A percentile compares a stretch with the other conserved stretches of the same genome.
These are phyloP conservation scores for Spodoptera picta DNA, from an alignment of 2,888 invertebrate species.

Conservation along the genomic window DNA sequence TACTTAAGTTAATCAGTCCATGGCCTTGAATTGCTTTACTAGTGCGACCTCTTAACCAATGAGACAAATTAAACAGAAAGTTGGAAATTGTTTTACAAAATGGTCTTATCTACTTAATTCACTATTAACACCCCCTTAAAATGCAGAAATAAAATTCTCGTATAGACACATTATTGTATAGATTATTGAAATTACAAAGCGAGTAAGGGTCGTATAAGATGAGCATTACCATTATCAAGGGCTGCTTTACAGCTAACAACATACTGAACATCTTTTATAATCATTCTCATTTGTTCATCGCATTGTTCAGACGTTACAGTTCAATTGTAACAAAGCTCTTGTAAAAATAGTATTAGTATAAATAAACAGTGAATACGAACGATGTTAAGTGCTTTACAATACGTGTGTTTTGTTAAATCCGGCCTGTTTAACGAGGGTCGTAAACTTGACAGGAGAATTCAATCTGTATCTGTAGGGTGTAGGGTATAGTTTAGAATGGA, in stretches of 20 bases:
- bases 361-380: conserved; percentile 78
- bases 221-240: conserved; percentile 35
- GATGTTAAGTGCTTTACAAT: conserved; percentile 82
- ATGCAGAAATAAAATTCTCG: too few species aligned
- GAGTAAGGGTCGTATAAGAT: conserved; percentile 17
- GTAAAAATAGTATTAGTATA: conserved; percentile 83
- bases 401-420: conserved; percentile 70
- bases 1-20: too few species aligned
- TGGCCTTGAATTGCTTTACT: too few species aligned
- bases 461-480: not conserved
- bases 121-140: not conserved
- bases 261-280: conserved; percentile 41
- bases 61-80: too few species aligned
- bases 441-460: not conserved
- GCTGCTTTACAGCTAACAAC: conserved; percentile 32
- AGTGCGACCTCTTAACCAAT: too few species aligned
- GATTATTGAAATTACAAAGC: conserved; percentile 1
- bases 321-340: conserved; percentile 71
- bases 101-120: too few species aligned
- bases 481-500: conserved; percentile 15
- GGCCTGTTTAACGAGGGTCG: conserved; percentile 39
- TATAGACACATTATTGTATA: too few species aligned
- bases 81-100: too few species aligned
- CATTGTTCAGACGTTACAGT: conserved; percentile 57
- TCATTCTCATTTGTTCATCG: conserved; percentile 40